Base-by-base conservation (phyloP, 2,888 invertebrate species). In the Exocentrus adspersus region DNA sequence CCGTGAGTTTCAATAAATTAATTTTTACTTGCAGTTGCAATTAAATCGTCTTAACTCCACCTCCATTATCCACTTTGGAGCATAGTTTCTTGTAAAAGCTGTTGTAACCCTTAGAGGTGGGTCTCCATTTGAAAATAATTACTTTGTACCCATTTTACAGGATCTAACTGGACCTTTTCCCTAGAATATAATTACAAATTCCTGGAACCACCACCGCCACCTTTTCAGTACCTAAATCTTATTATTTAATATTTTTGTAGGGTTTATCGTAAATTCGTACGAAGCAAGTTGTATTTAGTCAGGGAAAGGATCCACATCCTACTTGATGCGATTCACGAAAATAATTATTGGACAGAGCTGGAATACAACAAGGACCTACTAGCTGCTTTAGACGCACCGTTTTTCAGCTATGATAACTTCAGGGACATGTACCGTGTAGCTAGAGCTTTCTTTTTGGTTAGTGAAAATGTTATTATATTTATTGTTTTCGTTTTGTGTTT, bases 241-340 rank as follows among this genome's bases (percentile, higher is more conserved):
- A n/a, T n/a, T n/a, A n/a, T n/a, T n/a, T n/a, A n/a, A n/a, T 43
- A n/a, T 50, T 50, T 32, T 51, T 51, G 30, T 41, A 53, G 52
- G 20, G 52, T 21, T 4, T 53, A 37, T 12, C 41, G 41, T 4
- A 53, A 53, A 12, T 17, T 53, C 9, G 41, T 41, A 10, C 37
- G 37, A 14, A 20, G 20, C 19, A 41, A 53, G 20, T 7, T 41
- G 41, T 41, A 37, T 53, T 1, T 53, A 1, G 24, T 42, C 20
- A n/a, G 53, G 24, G 53, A 42, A 16, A 21, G 20, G 7, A 42
- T 53, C 7, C 24, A 42, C 9, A 42, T 53, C n/a, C 41, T 53
- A 12, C 41, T 53, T 3, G 53, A 53, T 4, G 37, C 41, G 6
- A 53, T 42, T 9, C 53, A 53, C 6, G 41, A 41, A 7, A 30